Percentiles rank a stretch among this genome's conserved stretches.
Evolutionary conservation across 2,113 vertebrate species (phyloP).

Genomic region (Channa argus): DNA sequence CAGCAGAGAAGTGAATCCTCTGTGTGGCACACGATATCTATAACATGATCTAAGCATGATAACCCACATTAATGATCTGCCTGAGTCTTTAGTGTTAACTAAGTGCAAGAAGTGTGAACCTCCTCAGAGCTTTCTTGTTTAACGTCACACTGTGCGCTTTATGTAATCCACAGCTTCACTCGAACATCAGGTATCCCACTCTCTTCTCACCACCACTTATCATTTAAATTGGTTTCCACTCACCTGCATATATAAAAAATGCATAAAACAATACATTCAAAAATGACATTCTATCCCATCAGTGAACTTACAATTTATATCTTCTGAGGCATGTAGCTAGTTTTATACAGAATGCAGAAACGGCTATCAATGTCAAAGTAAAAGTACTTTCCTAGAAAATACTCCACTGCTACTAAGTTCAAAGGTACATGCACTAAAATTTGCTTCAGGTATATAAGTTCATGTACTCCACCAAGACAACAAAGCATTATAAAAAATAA

Average conservation of each 20-base stretch:
- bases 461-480: no score
- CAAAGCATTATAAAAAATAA: no score
- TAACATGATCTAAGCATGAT: slow-evolving; percentile 40
- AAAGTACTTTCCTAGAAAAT: no score
- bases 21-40: slow-evolving; percentile 22
- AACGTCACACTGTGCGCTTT: not conserved
- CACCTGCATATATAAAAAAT: slow-evolving; percentile 17
- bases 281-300: not conserved
- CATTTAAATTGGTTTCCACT: slow-evolving; percentile 39
- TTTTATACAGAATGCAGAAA: slow-evolving; percentile 4
- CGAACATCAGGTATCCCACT: slow-evolving; percentile 20
- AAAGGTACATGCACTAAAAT: no score
- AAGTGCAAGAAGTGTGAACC: slow-evolving; percentile 1
- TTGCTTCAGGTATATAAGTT: no score
- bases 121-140: slow-evolving; percentile 19
- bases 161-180: slow-evolving; percentile 11
- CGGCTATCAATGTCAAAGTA: no score
- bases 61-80: slow-evolving; percentile 20
- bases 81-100: slow-evolving; percentile 21
- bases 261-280: slow-evolving; percentile 15
- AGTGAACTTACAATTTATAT: slow-evolving; percentile 38
- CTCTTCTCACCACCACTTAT: slow-evolving; percentile 29
- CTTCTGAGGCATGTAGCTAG: slow-evolving; percentile 6
- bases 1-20: slow-evolving; percentile 22
- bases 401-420: no score